phyloP scores from a whole-genome alignment of 2,888 invertebrate genomes.

The Epinotia brunnichana region DNA sequence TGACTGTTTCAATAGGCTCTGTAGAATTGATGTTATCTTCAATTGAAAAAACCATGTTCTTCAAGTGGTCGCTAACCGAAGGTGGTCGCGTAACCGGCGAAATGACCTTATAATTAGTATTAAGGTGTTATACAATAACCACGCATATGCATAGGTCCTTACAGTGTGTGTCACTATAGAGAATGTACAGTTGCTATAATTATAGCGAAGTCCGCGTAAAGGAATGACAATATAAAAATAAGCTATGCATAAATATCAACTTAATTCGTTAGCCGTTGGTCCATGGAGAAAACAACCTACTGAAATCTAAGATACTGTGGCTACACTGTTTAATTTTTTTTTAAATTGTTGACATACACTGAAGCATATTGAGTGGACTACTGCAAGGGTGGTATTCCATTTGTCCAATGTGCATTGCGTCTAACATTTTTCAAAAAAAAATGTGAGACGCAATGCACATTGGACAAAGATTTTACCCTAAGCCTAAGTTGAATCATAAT shows the following conservation, averaged over 20 bases:
- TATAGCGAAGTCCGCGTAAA: conserved; percentile 24
- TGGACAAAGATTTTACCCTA: too few relatives aligned
- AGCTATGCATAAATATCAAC: conserved; percentile 41
- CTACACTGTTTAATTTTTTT: not conserved
- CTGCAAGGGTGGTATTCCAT: too few relatives aligned
- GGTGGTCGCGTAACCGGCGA: too few relatives aligned
- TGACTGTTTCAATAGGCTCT: too few relatives aligned
- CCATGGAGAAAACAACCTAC: conserved; percentile 43
- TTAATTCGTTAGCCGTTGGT: conserved; percentile 45
- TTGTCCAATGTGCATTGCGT: too few relatives aligned
- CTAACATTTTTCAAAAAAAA: too few relatives aligned
- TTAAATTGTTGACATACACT: not conserved
- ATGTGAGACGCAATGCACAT: too few relatives aligned
- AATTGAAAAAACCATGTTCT: too few relatives aligned
- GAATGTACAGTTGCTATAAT: conserved; percentile 37
- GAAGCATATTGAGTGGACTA: not conserved
- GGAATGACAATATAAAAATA: conserved; percentile 46
- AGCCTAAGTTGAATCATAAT: too few relatives aligned
- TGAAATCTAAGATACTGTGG: conserved; percentile 11
- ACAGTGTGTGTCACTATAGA: conserved; percentile 18
- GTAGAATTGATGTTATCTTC: too few relatives aligned
- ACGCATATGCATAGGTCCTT: not conserved
- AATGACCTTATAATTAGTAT: not conserved
- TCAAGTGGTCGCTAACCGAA: too few relatives aligned
- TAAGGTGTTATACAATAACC: not conserved